Conservation (phyloP, 2,113 vertebrate genomes). For the Caretta caretta region DNA sequence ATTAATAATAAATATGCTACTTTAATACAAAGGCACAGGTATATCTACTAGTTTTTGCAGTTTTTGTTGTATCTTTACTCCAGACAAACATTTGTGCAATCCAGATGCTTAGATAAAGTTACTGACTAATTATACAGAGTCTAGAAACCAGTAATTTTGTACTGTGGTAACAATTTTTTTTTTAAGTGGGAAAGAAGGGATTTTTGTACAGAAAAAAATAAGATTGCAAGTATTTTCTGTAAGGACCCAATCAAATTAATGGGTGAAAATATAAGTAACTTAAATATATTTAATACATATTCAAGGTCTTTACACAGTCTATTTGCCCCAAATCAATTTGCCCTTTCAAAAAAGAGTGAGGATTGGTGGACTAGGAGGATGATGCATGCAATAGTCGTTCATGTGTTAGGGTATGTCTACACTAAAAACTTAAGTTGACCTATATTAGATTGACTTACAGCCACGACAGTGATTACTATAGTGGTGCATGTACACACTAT, state of each 20-base stretch:
- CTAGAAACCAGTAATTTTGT: neutral
- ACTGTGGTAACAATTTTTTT: neutral
- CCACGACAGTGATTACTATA: too few species aligned
- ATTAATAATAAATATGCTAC: neutral
- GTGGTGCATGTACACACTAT: too few species aligned
- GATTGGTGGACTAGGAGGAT: neutral
- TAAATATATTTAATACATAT: neutral
- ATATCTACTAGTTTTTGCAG: neutral
- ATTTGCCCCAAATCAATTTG: neutral
- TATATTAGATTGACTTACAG: too few species aligned
- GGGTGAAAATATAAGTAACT: neutral
- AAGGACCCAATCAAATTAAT: neutral
- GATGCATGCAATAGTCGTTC: neutral
- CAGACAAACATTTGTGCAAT: neutral
- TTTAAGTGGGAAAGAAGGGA: neutral
- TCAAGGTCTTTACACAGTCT: neutral
- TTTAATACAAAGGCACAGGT: neutral
- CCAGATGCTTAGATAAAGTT: neutral
- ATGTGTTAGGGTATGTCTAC: neutral
- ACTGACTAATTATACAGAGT: neutral
- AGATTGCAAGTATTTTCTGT: neutral
- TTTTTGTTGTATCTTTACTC: neutral
- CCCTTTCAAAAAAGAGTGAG: neutral
- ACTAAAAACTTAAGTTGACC: too few species aligned
- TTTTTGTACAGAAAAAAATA: neutral